Evolutionary conservation across 2,888 invertebrate species (phyloP), one percentile per base, ranked within the genome.

Genomic region (Panorpa germanica): DNA sequence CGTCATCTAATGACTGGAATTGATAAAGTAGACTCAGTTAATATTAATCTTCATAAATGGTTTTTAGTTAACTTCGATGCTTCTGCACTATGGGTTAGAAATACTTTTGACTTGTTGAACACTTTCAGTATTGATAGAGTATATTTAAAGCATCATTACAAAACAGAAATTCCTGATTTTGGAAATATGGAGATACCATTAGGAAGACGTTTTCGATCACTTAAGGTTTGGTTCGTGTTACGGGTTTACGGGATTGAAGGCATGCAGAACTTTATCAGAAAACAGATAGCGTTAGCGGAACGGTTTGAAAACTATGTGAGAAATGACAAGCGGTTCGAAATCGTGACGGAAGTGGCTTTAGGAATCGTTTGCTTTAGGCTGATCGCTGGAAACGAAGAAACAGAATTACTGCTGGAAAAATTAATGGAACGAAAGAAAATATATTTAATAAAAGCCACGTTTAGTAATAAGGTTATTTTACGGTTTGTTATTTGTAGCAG

Each of bases 21-120:
- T 4, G 69, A 95, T 50, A 66, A 68, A 33, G 82, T 73, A 0
- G 81, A 90, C 47, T 93, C 93, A 0, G 75, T 93, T 43, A 88
- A 88, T 50, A 74, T 91, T 37, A 98, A 98, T 52, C 74, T 85
- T 0, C 93, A 95, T 53, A 96, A 98, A 57, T 93, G 91, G 78
- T 63, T 96, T 58, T 64, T 90, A 33, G 78, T 90, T 4, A 90
- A 83, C 49, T 95, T 93, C 38, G 96, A 98, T 50, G 93, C 91
- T 46, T 88, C 90, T 1, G 77, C 86, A 1, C 71, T 96, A 67
- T 83, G 83, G 83, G 72, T 93, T 4, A 76, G 73, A 45, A 72
- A 93, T 48, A 67, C 80, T 4, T 70, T 69, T 41, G 65, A 75
- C 40, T 61, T 95, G 30, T 72, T 82, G 5, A 73, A 81, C 35